Conservation (phyloP, 2,888 invertebrate genomes). For the Caenorhabditis angaria region DNA sequence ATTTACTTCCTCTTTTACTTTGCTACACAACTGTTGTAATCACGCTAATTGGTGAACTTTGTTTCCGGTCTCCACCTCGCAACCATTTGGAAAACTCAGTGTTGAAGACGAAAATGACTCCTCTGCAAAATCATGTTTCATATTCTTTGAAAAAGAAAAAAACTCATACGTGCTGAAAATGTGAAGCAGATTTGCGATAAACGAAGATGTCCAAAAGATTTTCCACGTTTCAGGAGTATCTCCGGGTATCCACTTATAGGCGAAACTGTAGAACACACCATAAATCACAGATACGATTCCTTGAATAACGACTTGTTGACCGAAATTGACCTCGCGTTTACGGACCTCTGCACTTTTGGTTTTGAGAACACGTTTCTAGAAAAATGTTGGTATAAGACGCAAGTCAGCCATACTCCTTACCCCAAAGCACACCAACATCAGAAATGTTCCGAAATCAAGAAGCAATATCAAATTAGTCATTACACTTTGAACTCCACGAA, state of each 20-base stretch:
- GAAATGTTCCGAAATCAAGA: conserved; percentile 11
- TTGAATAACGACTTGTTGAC: conserved; percentile 21
- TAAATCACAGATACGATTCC: conserved; percentile 16
- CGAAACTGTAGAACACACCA: conserved; percentile 20
- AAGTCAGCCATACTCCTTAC: neutral
- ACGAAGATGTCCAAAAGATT: conserved; percentile 23
- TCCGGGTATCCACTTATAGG: conserved; percentile 12
- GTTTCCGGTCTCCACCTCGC: no score
- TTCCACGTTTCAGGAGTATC: conserved; percentile 20
- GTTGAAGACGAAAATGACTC: no score
- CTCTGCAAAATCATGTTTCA: no score
- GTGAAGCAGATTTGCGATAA: conserved; percentile 22
- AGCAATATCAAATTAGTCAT: conserved; percentile 7
- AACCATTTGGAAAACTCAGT: no score
- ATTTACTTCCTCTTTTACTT: no score
- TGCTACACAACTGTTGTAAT: no score
- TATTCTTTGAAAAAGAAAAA: no score
- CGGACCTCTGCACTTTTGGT: neutral
- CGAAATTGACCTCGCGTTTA: conserved; percentile 20
- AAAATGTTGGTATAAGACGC: neutral
- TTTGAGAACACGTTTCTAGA: conserved; percentile 7
- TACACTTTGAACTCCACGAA: neutral
- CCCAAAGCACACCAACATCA: conserved; percentile 1
- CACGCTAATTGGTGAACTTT: no score
- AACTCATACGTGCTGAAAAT: no score